phyloP scores from a whole-genome alignment of 2,797 vertebrate species.

The Ctenopoma kingsleyae region DNA sequence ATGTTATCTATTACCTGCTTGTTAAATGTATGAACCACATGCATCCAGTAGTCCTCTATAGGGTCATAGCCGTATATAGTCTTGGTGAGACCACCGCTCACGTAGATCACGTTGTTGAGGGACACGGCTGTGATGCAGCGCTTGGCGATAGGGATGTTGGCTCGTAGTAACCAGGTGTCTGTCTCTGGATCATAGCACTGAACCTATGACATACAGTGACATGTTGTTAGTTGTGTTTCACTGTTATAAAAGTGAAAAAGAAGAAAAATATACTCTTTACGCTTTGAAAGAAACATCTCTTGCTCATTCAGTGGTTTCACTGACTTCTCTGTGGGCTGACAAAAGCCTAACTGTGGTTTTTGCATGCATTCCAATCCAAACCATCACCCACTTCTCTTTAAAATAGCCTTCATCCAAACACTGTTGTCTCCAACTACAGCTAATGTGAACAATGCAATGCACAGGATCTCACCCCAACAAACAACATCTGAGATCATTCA shows the following conservation, averaged over 20 bases:
- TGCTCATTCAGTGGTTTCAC: conserved; percentile 14
- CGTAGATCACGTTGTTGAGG: conserved; percentile 95
- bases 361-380: conserved; percentile 24
- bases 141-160: conserved; percentile 95
- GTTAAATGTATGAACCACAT: conserved; percentile 94
- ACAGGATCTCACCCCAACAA: neutral
- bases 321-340: conserved; percentile 23
- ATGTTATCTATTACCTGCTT: conserved; percentile 88
- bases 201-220: conserved; percentile 84
- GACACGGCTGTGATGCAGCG: conserved; percentile 97
- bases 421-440: conserved; percentile 15
- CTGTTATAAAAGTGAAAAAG: neutral
- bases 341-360: conserved; percentile 16
- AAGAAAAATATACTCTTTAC: neutral
- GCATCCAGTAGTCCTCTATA: conserved; percentile 95
- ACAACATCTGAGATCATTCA: conserved; percentile 1
- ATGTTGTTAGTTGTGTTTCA: conserved; percentile 7
- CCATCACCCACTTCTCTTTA: conserved; percentile 31
- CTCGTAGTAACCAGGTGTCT: conserved; percentile 92
- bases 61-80: conserved; percentile 97
- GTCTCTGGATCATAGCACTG: conserved; percentile 96
- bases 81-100: conserved; percentile 96
- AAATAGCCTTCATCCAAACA: conserved; percentile 30
- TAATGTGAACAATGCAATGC: conserved; percentile 12
- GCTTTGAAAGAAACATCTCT: neutral